Conservation (phyloP, 2,888 invertebrate species). For the Eristalinus sepulchralis region DNA sequence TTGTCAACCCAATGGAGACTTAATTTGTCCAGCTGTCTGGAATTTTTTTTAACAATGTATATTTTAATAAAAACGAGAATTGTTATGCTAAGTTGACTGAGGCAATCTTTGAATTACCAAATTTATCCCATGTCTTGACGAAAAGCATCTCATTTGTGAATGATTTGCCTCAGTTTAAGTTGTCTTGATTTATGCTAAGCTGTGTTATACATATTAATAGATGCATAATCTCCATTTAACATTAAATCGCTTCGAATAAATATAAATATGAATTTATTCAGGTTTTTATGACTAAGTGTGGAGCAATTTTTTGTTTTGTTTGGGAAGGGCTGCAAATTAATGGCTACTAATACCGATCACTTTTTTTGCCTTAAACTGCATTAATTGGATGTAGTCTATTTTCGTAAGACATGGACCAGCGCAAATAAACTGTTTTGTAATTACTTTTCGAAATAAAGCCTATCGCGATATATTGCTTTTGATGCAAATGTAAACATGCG, state of each 20-base stretch:
- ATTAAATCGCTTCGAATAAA: background rate
- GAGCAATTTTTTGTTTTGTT: background rate
- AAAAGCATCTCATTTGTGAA: background rate
- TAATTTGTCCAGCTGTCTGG: background rate
- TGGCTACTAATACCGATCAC: background rate
- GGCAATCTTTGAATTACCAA: background rate
- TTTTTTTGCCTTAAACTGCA: background rate
- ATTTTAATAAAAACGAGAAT: background rate
- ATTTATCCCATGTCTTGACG: background rate
- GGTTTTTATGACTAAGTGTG: background rate
- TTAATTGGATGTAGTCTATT: background rate
- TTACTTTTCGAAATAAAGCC: background rate
- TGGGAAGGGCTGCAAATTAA: background rate
- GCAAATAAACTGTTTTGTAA: too few species aligned
- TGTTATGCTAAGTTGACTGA: background rate
- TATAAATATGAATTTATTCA: background rate
- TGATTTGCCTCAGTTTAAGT: background rate
- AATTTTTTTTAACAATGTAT: background rate
- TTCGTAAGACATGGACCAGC: too few species aligned
- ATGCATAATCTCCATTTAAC: background rate
- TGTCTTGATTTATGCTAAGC: background rate
- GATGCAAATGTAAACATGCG: background rate
- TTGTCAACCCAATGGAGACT: background rate
- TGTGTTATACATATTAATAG: background rate
- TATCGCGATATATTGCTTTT: too few species aligned